A percentile compares a stretch with the other conserved stretches of the same genome.
phyloP scores from a whole-genome alignment of 1,140 invertebrate species.

The Calycopis cecrops region DNA sequence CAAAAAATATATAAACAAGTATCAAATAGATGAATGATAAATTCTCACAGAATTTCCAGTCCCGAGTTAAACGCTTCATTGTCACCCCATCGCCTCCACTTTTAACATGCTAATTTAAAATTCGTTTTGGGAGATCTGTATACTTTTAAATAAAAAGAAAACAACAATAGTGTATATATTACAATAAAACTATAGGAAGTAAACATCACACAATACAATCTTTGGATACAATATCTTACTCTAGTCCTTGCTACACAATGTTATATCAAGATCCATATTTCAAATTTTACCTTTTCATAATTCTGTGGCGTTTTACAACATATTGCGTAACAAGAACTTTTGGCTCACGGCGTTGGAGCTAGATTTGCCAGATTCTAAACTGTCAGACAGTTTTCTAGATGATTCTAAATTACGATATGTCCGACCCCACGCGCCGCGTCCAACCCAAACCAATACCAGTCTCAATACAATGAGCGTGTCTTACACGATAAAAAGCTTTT shows the following conservation, averaged over 20 bases:
- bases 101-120: constrained; percentile 26
- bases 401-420: neutral
- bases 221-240: constrained; percentile 65
- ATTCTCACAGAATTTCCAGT: constrained; percentile 4
- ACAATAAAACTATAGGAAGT: constrained; percentile 69
- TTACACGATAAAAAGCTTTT: constrained; percentile 65
- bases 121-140: constrained; percentile 52
- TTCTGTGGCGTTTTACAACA: neutral
- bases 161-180: constrained; percentile 62
- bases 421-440: constrained; percentile 1
- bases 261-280: constrained; percentile 6
- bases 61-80: neutral
- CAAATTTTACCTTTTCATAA: neutral
- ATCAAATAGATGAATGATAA: neutral
- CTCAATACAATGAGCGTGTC: constrained; percentile 61
- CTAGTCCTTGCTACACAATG: constrained; percentile 18
- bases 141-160: constrained; percentile 57
- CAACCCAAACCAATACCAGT: constrained; percentile 49
- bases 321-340: constrained; percentile 18
- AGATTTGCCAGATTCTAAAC: neutral
- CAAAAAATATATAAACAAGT: constrained; percentile 9
- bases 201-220: constrained; percentile 67
- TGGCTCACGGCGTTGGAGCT: neutral
- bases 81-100: constrained; percentile 14
- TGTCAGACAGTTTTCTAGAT: neutral